These are phyloP conservation scores for Lycocerus yunnanus DNA, from an alignment of 2,888 invertebrate species.

Conservation along the genomic window DNA sequence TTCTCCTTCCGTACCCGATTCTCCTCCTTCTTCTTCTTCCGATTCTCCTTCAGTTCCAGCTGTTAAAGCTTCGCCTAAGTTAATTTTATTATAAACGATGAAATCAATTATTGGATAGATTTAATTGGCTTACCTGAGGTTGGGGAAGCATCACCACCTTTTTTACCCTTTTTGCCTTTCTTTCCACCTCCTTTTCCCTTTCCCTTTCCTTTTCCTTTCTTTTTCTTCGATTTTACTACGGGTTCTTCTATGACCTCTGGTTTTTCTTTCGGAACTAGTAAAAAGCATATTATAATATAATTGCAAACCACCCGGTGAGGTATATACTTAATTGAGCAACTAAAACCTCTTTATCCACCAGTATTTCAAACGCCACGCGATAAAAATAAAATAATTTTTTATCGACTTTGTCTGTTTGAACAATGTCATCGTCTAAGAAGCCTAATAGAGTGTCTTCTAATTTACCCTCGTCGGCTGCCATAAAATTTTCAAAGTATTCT, in stretches of 20 bases:
- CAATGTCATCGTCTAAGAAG: conserved; percentile 61
- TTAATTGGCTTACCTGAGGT: background rate
- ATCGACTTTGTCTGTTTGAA: conserved; percentile 57
- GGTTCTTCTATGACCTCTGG: conserved; percentile 24
- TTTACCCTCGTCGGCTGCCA: conserved; percentile 59
- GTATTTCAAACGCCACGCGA: conserved; percentile 72
- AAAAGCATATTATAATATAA: background rate
- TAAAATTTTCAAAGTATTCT: conserved; percentile 63
- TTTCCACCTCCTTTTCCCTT: conserved; percentile 35
- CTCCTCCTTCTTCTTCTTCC: background rate
- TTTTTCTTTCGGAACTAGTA: conserved; percentile 41
- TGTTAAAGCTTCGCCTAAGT: background rate
- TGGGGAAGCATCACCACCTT: background rate
- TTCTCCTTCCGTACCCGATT: background rate
- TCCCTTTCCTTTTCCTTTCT: conserved; percentile 36
- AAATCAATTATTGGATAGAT: background rate
- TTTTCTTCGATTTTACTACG: conserved; percentile 26
- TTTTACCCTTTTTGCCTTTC: conserved; percentile 33
- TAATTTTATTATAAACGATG: background rate
- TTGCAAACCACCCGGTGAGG: background rate
- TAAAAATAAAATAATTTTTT: conserved; percentile 68
- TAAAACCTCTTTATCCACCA: conserved; percentile 75
- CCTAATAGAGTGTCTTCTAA: conserved; percentile 59
- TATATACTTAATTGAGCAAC: conserved; percentile 67
- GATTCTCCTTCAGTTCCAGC: background rate